Evolutionary conservation across 1,140 invertebrate genomes (phyloP).

Genomic region (Brachionus manjavacas): DNA sequence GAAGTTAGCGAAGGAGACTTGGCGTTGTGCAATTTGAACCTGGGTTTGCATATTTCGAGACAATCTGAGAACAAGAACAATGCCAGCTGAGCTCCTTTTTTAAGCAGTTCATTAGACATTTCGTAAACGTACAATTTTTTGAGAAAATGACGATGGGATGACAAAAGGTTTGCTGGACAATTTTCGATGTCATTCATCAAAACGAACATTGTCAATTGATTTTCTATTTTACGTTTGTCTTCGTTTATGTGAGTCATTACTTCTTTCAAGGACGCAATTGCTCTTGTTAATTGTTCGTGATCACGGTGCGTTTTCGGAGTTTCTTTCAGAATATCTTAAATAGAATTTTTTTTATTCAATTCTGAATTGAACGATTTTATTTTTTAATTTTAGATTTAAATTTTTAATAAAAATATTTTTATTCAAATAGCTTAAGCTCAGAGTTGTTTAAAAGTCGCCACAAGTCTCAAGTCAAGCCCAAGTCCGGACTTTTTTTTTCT

Average conservation of each 20-base stretch:
- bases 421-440: no score
- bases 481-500: no score
- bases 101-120: slow-evolving; percentile 74
- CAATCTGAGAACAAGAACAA: slow-evolving; percentile 88
- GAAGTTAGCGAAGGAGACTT: slow-evolving; percentile 48
- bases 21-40: slow-evolving; percentile 26
- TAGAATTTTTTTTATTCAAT: slow-evolving; percentile 46
- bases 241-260: slow-evolving; percentile 90
- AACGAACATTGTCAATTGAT: slow-evolving; percentile 88
- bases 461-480: no score
- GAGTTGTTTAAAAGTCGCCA: no score
- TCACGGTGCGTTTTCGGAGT: slow-evolving; percentile 79
- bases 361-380: not conserved
- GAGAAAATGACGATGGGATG: slow-evolving; percentile 81
- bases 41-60: slow-evolving; percentile 63
- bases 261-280: slow-evolving; percentile 78
- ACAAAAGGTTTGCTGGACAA: slow-evolving; percentile 83
- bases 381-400: no score
- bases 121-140: slow-evolving; percentile 81
- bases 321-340: slow-evolving; percentile 80
- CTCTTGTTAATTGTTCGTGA: slow-evolving; percentile 73
- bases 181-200: slow-evolving; percentile 96
- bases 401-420: no score
- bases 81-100: slow-evolving; percentile 77
- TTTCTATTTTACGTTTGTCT: slow-evolving; percentile 89